Evolutionary conservation across 2,797 vertebrate species (phyloP), one percentile per base, ranked within the genome.

Genomic region (Poecilia velifera): DNA sequence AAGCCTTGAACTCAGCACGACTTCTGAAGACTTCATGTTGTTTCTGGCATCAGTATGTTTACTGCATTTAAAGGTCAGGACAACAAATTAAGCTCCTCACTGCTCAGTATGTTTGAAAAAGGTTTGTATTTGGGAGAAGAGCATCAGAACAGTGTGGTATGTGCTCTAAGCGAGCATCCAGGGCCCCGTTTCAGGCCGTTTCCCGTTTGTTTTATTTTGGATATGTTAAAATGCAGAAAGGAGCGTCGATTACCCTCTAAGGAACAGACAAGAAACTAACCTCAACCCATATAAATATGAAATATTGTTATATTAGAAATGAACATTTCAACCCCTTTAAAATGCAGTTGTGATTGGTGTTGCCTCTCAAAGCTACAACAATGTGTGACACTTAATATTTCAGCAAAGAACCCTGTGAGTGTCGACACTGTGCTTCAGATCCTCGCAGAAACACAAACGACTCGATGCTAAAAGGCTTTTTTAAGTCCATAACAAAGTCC

Each of bases 1-100:
- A 66, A 66, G 64, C 64, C 20, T 20, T 64, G 62, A 28, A 64
- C 31, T 66, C 64, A 22, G 64, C 36, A 59, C 28, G 55, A 39
- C n/a, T 4, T 55, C 53, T 43, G 25, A 59, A 46, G 45, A 28
- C 22, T 72, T 31, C n/a, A 28, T 72, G n/a, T 49, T 47, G 43
- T 34, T 47, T 72, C 46, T 46, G 46, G 46, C n/a, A 72, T 45
- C n/a, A 47, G 28, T 31, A 47, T 47, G 34, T 74, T 55, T 66
- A 66, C 34, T 39, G 34, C 8, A 66, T 66, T 66, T 22, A 66
- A 66, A 39, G 64, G 64, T 66, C 64, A 66, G 64, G 64, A 66
- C 34, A 66, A 18, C 31, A 36, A 39, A 36, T 20, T 8, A 39
- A 66, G 36, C 64, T 66, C 64, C 64, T 66, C 34, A 22, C 36